Evolutionary conservation across 1,140 invertebrate species (phyloP).

Genomic region (Hylyphantes graminicola): DNA sequence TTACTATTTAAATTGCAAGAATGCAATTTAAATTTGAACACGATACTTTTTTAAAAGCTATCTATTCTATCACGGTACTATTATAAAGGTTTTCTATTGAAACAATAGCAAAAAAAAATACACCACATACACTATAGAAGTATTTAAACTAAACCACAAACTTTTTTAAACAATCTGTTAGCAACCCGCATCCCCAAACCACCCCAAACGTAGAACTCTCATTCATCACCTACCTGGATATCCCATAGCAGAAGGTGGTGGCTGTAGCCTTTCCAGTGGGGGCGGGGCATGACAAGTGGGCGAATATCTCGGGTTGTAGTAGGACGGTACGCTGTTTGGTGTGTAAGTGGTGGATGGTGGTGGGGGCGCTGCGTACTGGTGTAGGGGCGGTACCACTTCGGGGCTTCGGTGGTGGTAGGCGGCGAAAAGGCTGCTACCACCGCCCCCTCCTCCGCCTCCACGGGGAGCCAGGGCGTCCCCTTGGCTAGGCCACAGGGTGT

Average conservation of each 20-base stretch:
- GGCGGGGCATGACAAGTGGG: slow-evolving; percentile 1
- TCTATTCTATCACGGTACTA: no score
- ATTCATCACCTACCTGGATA: slow-evolving; percentile 35
- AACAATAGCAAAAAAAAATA: no score
- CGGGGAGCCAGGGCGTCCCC: slow-evolving; percentile 54
- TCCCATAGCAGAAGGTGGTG: not conserved
- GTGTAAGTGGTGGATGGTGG: slow-evolving; percentile 5
- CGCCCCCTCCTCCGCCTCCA: slow-evolving; percentile 24
- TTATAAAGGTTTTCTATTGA: no score
- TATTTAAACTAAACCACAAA: no score
- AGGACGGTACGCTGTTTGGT: not conserved
- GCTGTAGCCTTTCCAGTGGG: not conserved
- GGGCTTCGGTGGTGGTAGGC: slow-evolving; percentile 24
- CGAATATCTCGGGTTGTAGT: slow-evolving; percentile 35
- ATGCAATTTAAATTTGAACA: no score
- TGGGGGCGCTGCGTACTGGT: not conserved
- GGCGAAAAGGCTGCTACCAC: slow-evolving; percentile 25
- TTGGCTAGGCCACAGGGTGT: slow-evolving; percentile 56
- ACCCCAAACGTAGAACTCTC: not conserved
- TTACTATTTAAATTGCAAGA: no score
- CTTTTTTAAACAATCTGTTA: no score
- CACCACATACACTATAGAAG: no score
- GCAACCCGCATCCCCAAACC: no score
- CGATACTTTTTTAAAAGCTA: no score
- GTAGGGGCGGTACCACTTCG: slow-evolving; percentile 22